phyloP scores from a whole-genome alignment of 2,888 invertebrate species.

The Diarsia rubi region DNA sequence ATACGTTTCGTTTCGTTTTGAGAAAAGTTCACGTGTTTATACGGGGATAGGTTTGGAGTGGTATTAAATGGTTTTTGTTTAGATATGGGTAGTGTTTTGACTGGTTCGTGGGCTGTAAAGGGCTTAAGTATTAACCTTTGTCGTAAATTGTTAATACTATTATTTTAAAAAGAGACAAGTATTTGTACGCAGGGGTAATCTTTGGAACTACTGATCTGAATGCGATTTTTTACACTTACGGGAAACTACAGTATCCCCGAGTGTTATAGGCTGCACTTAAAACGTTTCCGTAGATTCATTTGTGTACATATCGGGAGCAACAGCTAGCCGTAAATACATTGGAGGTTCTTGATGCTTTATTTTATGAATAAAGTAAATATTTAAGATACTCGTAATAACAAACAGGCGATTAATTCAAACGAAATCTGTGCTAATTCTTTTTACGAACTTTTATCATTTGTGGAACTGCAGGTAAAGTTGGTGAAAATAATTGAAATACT shows the following conservation, averaged over 20 bases:
- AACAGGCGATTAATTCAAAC: no score
- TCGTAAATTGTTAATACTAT: background rate
- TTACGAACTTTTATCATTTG: background rate
- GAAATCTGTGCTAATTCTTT: background rate
- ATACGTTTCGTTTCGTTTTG: conserved; percentile 47
- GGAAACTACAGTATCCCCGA: no score
- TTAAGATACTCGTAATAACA: background rate
- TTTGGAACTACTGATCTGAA: no score
- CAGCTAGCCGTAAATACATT: no score
- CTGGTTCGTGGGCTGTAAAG: background rate
- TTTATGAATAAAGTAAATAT: background rate
- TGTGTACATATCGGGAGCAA: no score
- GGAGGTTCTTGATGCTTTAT: background rate
- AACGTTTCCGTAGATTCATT: no score
- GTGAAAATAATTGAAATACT: conserved; percentile 6
- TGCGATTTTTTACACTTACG: no score
- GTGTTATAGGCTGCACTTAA: no score
- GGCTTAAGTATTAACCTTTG: background rate
- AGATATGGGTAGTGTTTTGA: conserved; percentile 2
- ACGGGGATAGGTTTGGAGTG: conserved; percentile 34
- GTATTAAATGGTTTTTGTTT: conserved; percentile 43
- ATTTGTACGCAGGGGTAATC: no score
- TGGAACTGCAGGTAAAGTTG: background rate
- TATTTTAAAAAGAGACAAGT: no score
- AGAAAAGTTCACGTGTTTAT: conserved; percentile 42